Conservation (phyloP, 2,113 vertebrate genomes). For the Ahaetulla prasina region DNA sequence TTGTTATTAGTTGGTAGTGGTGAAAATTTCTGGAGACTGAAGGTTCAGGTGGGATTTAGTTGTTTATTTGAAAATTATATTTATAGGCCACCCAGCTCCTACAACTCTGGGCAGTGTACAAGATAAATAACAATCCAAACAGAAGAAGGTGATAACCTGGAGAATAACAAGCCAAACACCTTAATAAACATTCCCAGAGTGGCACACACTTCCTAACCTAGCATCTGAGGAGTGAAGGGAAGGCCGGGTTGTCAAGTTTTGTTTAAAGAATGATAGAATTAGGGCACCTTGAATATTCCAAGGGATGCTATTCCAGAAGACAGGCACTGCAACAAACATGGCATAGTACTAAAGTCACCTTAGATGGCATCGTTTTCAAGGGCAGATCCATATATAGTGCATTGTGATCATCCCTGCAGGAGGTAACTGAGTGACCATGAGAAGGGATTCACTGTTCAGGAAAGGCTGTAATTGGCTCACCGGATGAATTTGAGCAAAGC, state of each 20-base stretch:
- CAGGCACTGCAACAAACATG: neutral
- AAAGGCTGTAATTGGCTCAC: neutral
- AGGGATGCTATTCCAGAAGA: neutral
- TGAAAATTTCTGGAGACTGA: neutral
- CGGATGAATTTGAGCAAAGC: neutral
- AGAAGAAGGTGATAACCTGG: neutral
- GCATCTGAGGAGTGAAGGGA: neutral
- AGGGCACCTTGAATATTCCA: neutral
- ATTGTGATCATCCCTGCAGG: neutral
- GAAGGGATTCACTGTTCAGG: neutral
- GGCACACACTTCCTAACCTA: neutral
- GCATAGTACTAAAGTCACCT: neutral
- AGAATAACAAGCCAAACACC: neutral
- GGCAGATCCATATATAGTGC: neutral
- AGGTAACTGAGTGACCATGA: neutral
- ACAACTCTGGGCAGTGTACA: neutral
- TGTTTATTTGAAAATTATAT: neutral
- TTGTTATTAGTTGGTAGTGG: neutral
- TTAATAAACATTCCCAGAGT: neutral
- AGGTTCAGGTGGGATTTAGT: neutral
- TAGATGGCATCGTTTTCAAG: neutral
- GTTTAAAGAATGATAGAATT: neutral
- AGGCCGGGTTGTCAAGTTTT: neutral
- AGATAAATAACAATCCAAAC: neutral
- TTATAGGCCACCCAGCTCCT: neutral